Evolutionary conservation across 2,797 vertebrate species (phyloP).

Genomic region (Pseudochirops cupreus): DNA sequence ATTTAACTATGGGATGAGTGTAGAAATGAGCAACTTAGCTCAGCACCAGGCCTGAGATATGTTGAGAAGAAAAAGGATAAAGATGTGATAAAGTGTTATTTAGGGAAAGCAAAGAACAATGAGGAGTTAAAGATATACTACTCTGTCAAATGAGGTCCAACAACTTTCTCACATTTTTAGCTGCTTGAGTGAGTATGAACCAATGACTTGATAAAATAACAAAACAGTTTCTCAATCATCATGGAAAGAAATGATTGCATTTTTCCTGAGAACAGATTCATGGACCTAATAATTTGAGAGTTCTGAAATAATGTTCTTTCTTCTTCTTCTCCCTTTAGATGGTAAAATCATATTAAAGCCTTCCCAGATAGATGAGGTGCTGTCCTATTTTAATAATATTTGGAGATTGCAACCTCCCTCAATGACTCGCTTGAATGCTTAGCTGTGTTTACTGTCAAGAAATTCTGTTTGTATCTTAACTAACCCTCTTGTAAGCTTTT

Average conservation of each 20-base stretch:
- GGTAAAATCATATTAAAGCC: not conserved
- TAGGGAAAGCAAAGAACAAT: not conserved
- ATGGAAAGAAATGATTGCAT: slow-evolving; percentile 27
- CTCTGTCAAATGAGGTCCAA: slow-evolving; percentile 1
- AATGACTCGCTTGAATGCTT: slow-evolving; percentile 24
- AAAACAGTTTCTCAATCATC: slow-evolving; percentile 9
- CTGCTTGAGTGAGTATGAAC: not conserved
- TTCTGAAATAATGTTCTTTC: not conserved
- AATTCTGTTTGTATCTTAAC: slow-evolving; percentile 5
- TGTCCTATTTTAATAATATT: not conserved
- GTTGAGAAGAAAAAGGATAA: not conserved
- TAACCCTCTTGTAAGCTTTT: not conserved
- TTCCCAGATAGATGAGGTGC: slow-evolving; percentile 14
- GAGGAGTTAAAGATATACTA: not conserved
- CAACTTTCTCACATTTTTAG: not conserved
- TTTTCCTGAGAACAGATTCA: not conserved
- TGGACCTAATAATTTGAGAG: slow-evolving; percentile 17
- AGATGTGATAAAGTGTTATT: not conserved
- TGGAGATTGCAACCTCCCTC: not conserved
- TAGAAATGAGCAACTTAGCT: not conserved
- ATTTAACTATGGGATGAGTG: not conserved
- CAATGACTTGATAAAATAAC: slow-evolving; percentile 25
- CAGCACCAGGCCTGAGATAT: not conserved
- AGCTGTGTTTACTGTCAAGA: not conserved
- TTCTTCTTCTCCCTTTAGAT: not conserved